These are phyloP conservation scores for Drosophila colorata DNA, from an alignment of 2,888 invertebrate species.

Conservation along the genomic window DNA sequence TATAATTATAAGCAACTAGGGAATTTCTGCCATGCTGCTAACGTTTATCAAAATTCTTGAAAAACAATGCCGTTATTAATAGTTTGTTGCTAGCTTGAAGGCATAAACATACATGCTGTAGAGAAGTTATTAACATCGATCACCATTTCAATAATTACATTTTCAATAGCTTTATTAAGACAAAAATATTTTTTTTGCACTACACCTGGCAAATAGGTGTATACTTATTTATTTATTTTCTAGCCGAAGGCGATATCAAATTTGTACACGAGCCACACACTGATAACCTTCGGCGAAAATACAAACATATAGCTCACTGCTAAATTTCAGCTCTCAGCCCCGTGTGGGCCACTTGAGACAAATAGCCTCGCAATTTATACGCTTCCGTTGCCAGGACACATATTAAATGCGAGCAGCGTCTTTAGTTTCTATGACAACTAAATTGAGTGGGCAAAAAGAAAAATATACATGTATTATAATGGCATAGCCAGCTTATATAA, in stretches of 20 bases:
- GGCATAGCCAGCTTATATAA: conserved; percentile 14
- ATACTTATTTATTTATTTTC: not conserved
- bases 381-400: conserved; percentile 69
- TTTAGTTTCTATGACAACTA: conserved; percentile 62
- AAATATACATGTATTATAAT: conserved; percentile 7
- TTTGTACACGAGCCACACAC: conserved; percentile 9
- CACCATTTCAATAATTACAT: not conserved
- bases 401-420: conserved; percentile 54
- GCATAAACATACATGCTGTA: not conserved
- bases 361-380: conserved; percentile 65
- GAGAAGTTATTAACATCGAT: not conserved
- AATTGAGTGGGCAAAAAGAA: conserved; percentile 41
- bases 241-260: not conserved
- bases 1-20: conserved; percentile 52
- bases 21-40: conserved; percentile 17
- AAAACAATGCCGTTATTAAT: conserved; percentile 22
- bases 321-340: conserved; percentile 12
- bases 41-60: conserved; percentile 6
- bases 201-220: not conserved
- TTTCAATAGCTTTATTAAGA: not conserved
- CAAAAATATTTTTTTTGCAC: not conserved
- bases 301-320: conserved; percentile 3
- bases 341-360: conserved; percentile 53
- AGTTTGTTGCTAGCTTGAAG: not conserved
- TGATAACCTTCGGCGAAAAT: conserved; percentile 10